phyloP scores from a whole-genome alignment of 1,140 invertebrate species.

The Drosophila ficusphila region DNA sequence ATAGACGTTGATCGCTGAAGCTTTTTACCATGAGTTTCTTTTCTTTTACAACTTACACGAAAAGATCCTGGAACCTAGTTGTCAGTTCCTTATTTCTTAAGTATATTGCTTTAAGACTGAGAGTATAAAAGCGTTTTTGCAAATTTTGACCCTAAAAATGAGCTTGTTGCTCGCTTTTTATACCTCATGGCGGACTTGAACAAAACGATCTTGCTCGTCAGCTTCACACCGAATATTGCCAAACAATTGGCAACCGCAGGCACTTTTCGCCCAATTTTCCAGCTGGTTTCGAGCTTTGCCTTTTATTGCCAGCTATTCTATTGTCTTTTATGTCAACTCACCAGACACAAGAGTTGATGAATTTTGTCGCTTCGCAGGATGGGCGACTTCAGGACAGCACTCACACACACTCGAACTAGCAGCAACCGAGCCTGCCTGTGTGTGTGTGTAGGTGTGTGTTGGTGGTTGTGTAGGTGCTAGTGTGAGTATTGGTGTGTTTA shows the following conservation, averaged over 20 bases:
- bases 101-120: too few species aligned
- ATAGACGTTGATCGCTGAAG: too few species aligned
- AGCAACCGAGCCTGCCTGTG: background rate
- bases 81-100: too few species aligned
- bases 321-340: constrained; percentile 58
- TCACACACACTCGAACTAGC: background rate
- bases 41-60: too few species aligned
- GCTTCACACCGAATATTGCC: constrained; percentile 8
- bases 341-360: constrained; percentile 62
- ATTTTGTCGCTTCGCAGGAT: constrained; percentile 38
- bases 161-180: too few species aligned
- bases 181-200: too few species aligned
- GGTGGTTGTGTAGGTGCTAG: constrained; percentile 8
- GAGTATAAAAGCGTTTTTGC: too few species aligned
- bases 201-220: constrained; percentile 1
- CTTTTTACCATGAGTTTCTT: too few species aligned
- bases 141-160: too few species aligned
- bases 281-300: background rate
- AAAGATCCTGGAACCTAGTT: too few species aligned
- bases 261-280: constrained; percentile 11
- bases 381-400: constrained; percentile 4
- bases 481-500: constrained; percentile 24
- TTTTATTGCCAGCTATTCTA: constrained; percentile 8
- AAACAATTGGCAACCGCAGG: background rate
- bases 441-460: constrained; percentile 4